Evolutionary conservation across 2,113 vertebrate species (phyloP).

Genomic region (Spea bombifrons): DNA sequence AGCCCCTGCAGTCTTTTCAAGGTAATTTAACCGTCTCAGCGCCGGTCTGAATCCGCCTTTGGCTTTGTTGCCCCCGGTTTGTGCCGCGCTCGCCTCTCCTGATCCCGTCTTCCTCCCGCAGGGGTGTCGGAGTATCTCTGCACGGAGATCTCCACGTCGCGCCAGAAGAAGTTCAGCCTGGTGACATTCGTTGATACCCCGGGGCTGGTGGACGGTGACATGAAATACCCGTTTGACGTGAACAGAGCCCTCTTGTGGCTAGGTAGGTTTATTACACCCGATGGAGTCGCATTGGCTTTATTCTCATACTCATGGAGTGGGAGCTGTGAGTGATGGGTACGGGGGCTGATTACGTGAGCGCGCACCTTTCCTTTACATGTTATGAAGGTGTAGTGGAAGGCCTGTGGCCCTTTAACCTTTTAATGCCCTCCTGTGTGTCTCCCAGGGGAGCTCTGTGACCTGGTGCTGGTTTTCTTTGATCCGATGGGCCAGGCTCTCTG

Average conservation of each 20-base stretch:
- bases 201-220: constrained; percentile 78
- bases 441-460: constrained; percentile 74
- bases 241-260: constrained; percentile 76
- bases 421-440: background rate
- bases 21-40: constrained; percentile 57
- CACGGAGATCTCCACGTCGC: constrained; percentile 78
- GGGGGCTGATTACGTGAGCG: background rate
- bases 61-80: too few relatives aligned
- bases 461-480: constrained; percentile 81
- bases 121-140: constrained; percentile 75
- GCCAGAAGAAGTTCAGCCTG: constrained; percentile 78
- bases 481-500: constrained; percentile 82
- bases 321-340: background rate
- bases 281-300: background rate
- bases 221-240: constrained; percentile 83
- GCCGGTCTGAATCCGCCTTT: too few relatives aligned
- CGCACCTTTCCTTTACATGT: too few relatives aligned
- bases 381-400: too few relatives aligned
- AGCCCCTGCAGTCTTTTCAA: constrained; percentile 74
- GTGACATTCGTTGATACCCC: constrained; percentile 79
- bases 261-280: constrained; percentile 57
- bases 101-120: constrained; percentile 33
- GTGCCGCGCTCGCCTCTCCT: background rate
- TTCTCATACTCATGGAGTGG: background rate
- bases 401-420: background rate